Conservation (phyloP, 2,113 vertebrate species). For the Aphelocoma coerulescens region DNA sequence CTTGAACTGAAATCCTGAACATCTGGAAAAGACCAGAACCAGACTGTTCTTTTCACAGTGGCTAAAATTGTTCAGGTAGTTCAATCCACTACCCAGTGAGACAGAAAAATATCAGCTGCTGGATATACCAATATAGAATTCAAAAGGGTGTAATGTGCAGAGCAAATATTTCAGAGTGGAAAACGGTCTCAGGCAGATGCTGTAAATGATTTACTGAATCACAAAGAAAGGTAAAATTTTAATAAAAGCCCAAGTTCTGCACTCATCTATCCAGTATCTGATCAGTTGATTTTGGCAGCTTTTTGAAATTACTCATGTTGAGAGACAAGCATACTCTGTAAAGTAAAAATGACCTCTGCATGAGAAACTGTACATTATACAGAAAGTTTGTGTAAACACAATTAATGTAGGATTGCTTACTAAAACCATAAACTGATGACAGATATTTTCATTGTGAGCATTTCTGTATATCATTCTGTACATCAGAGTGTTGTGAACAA, state of each 20-base stretch:
- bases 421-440: conserved; percentile 60
- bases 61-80: not conserved
- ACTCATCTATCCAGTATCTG: not conserved
- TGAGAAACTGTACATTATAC: not conserved
- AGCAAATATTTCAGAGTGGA: conserved; percentile 1
- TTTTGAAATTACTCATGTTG: not conserved
- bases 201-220: conserved; percentile 11
- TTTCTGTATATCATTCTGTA: conserved; percentile 51
- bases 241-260: not conserved
- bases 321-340: not conserved
- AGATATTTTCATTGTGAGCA: conserved; percentile 54
- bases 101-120: not conserved
- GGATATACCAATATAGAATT: not conserved
- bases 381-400: conserved; percentile 55
- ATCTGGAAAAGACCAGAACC: not conserved
- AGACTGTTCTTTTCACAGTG: not conserved
- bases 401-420: conserved; percentile 28
- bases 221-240: not conserved
- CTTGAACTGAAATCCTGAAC: not conserved
- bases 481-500: conserved; percentile 22
- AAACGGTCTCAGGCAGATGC: not conserved
- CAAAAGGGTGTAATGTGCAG: not conserved
- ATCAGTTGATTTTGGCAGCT: conserved; percentile 11
- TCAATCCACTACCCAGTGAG: not conserved
- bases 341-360: conserved; percentile 55